These are phyloP conservation scores for Agrotis segetum DNA, from an alignment of 2,888 invertebrate genomes.

Conservation along the genomic window DNA sequence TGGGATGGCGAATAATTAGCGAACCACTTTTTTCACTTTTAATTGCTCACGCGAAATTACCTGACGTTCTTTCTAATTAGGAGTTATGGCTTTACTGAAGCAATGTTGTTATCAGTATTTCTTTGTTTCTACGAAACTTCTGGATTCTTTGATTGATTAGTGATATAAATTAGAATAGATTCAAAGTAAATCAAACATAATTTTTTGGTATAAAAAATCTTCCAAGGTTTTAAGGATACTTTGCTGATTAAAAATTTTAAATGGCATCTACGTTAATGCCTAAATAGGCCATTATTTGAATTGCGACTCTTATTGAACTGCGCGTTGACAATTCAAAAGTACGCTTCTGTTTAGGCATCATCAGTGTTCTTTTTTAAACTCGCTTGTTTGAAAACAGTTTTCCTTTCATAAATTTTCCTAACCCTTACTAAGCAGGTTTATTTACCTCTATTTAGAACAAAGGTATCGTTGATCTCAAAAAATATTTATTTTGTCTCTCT, in stretches of 20 bases:
- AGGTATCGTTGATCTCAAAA: not conserved
- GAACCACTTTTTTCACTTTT: slow-evolving; percentile 61
- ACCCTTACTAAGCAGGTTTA: too few relatives aligned
- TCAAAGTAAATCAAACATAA: too few relatives aligned
- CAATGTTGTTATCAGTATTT: slow-evolving; percentile 11
- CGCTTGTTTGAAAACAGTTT: not conserved
- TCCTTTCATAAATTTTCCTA: not conserved
- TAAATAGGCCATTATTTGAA: too few relatives aligned
- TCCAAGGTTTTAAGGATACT: not conserved
- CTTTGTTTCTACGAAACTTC: not conserved
- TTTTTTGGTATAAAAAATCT: too few relatives aligned
- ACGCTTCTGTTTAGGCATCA: not conserved
- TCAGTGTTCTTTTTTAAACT: not conserved
- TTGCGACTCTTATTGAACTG: not conserved
- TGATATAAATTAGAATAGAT: not conserved
- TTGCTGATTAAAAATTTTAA: not conserved
- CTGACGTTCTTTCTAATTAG: slow-evolving; percentile 58
- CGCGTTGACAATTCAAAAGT: not conserved
- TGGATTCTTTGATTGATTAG: not conserved
- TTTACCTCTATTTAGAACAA: not conserved
- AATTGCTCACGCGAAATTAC: slow-evolving; percentile 65
- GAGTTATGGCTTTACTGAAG: slow-evolving; percentile 32
- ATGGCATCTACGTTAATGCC: too few relatives aligned
- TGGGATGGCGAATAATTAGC: slow-evolving; percentile 63
- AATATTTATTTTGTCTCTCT: slow-evolving; percentile 18